Conservation (phyloP, 2,113 vertebrate species). For the Poeciliopsis turrubarensis region DNA sequence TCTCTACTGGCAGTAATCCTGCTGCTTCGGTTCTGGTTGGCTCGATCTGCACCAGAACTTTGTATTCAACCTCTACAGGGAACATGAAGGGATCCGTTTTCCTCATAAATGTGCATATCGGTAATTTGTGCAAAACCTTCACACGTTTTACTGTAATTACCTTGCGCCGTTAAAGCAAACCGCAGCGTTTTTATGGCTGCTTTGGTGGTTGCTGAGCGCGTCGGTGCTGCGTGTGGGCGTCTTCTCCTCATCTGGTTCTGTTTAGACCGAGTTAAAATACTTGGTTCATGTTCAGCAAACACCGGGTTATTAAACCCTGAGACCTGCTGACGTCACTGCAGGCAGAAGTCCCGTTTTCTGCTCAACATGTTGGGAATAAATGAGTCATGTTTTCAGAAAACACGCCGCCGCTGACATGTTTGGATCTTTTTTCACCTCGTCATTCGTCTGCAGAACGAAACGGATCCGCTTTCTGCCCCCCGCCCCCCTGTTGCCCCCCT, state of each 20-base stretch:
- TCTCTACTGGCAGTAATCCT: neutral
- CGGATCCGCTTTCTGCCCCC: conserved; percentile 2
- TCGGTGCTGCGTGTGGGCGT: neutral
- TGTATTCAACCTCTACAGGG: neutral
- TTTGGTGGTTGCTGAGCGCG: neutral
- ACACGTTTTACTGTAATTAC: neutral
- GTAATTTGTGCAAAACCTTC: neutral
- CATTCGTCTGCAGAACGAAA: conserved; percentile 8
- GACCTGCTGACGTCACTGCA: neutral
- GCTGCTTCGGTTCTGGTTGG: neutral
- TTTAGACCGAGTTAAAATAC: conserved; percentile 5
- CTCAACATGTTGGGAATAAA: conserved; percentile 7
- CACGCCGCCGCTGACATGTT: neutral
- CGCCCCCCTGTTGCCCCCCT: no score
- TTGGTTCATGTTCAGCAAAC: conserved; percentile 4
- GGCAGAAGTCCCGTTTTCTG: conserved; percentile 4
- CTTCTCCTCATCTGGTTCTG: conserved; percentile 4
- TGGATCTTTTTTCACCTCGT: conserved; percentile 2
- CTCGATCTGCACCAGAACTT: neutral
- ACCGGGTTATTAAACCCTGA: neutral
- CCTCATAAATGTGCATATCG: neutral
- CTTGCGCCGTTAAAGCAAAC: neutral
- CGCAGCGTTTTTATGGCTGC: neutral
- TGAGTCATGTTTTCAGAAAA: conserved; percentile 4
- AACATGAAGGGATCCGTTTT: neutral